Base-by-base conservation (phyloP, 1,140 invertebrate genomes). In the Hyposmocoma kahamanoa region DNA sequence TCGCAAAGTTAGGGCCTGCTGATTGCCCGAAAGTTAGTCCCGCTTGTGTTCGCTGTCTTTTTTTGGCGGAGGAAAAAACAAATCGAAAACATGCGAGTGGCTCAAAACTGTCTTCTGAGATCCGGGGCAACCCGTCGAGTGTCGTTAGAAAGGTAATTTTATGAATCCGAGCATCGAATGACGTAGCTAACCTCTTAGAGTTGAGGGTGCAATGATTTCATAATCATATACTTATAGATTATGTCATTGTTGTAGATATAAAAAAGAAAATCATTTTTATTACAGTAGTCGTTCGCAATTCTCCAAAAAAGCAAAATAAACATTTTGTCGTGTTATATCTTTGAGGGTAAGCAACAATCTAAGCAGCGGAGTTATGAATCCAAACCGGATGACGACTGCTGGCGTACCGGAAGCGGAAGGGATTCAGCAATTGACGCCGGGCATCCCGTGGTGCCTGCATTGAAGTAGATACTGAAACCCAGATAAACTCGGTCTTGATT, bases 21-120 rank as follows among this genome's bases (percentile, higher is more conserved):
- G 82, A 85, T 85, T 85, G 79, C 77, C 71, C 65, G 67, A 82
- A 85, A 85, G 77, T 85, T 85, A 70, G 72, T 68, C 72, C 59
- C 59, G 64, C 71, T 72, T 69, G 72, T 76, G 68, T 74, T 74
- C 69, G 64, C 62, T 72, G 65, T 67, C 67, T 71, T 82, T 84
- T 77, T 78, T 71, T 48, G 45, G 42, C 39, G 56, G 55, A 47
- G 36, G 48, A 72, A 81, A 79, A 85, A 83, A 83, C 74, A 78
- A 83, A 81, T 76, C 72, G 71, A 67, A 76, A 81, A 78, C 69
- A 80, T 77, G 69, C 59, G 60, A 74, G 67, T 76, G 74, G 68
- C 66, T 76, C 73, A 78, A 77, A 80, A 72, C 70, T 69, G 68
- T 77, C 69, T 74, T 72, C 73, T 51, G 58, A 64, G 62, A 67